These are phyloP conservation scores for Oreocharis arfaki DNA, from an alignment of 2,113 vertebrate genomes.

Conservation along the genomic window DNA sequence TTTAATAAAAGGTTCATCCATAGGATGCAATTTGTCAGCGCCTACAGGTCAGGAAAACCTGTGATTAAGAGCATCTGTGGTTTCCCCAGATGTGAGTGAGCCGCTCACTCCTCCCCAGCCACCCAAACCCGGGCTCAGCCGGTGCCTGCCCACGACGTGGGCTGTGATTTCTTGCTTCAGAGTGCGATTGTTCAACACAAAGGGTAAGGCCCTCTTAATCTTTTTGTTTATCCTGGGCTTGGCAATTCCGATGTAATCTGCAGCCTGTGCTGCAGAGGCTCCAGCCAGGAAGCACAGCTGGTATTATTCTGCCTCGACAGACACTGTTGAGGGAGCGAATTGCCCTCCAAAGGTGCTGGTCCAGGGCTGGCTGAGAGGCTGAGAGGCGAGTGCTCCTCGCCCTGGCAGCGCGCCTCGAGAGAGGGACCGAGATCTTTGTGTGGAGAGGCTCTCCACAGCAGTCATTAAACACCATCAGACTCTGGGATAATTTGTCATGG, in stretches of 20 bases:
- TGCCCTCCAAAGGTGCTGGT: background rate
- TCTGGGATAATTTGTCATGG: background rate
- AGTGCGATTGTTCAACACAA: background rate
- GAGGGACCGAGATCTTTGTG: background rate
- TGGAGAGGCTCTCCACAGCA: background rate
- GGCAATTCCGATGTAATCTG: slow-evolving; percentile 53
- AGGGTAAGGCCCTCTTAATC: slow-evolving; percentile 50
- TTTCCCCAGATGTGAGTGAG: slow-evolving; percentile 33
- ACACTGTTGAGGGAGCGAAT: background rate
- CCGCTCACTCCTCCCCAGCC: background rate
- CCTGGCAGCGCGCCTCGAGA: fast-evolving
- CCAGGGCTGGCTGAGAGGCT: background rate
- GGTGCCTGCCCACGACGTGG: background rate
- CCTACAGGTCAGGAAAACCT: slow-evolving; percentile 49
- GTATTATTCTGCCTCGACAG: slow-evolving; percentile 5
- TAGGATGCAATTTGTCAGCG: slow-evolving; percentile 54
- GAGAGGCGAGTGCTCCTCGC: background rate
- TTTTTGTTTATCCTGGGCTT: slow-evolving; percentile 43
- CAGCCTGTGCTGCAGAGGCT: background rate
- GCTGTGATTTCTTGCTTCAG: slow-evolving; percentile 29
- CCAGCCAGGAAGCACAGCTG: slow-evolving; percentile 22
- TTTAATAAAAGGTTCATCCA: slow-evolving; percentile 52
- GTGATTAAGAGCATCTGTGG: slow-evolving; percentile 41
- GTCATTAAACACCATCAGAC: background rate
- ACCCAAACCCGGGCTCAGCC: background rate